Evolutionary conservation across 2,888 invertebrate species (phyloP).

Genomic region (Idaea straminata): DNA sequence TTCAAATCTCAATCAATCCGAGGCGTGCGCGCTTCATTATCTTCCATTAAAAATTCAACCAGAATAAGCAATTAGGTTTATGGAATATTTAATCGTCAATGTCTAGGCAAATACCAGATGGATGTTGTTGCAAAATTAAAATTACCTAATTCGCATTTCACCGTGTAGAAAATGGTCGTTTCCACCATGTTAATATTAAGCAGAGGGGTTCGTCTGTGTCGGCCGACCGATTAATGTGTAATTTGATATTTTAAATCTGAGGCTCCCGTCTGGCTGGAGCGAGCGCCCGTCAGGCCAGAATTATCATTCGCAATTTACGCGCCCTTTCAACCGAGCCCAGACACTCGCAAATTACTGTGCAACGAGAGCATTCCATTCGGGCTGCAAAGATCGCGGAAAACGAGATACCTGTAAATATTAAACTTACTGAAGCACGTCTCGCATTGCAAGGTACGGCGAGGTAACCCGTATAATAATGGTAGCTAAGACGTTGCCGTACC

Average conservation of each 20-base stretch:
- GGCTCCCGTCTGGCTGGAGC: conserved; percentile 49
- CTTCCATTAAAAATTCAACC: conserved; percentile 75
- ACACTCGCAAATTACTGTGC: conserved; percentile 45
- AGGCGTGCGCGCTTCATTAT: conserved; percentile 60
- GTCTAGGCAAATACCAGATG: conserved; percentile 65
- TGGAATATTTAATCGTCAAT: conserved; percentile 72
- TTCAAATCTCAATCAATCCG: conserved; percentile 75
- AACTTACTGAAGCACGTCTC: conserved; percentile 13
- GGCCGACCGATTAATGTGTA: conserved; percentile 69
- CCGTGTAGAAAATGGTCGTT: conserved; percentile 60
- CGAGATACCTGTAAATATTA: conserved; percentile 12
- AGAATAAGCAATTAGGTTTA: conserved; percentile 68
- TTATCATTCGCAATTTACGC: conserved; percentile 69
- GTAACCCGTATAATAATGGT: conserved; percentile 28
- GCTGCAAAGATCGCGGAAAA: conserved; percentile 11
- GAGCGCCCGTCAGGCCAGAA: conserved; percentile 60
- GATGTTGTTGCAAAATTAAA: conserved; percentile 68
- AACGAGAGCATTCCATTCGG: conserved; percentile 35
- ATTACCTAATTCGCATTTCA: conserved; percentile 64
- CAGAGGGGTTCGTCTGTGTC: conserved; percentile 44
- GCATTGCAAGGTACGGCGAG: conserved; percentile 11
- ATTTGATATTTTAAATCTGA: conserved; percentile 74
- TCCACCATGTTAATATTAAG: conserved; percentile 72
- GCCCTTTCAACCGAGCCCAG: conserved; percentile 60
- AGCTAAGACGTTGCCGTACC: conserved; percentile 41